Evolutionary conservation across 2,797 vertebrate species (phyloP).

Genomic region (Enteromius thamalakanensis): DNA sequence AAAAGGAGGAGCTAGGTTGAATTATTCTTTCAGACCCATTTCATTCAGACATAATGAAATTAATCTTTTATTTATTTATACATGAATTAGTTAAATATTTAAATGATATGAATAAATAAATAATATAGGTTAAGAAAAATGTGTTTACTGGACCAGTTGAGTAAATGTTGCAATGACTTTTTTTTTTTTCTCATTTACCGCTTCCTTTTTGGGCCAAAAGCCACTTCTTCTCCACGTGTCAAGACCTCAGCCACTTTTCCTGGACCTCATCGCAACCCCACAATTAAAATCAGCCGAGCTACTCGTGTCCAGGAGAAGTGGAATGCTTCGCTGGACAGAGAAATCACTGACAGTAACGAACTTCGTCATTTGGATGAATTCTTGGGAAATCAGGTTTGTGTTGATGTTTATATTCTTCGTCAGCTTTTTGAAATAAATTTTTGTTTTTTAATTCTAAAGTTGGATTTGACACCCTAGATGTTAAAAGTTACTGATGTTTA

Average conservation of each 20-base stretch:
- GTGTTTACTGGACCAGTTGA: not conserved
- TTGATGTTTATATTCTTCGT: not conserved
- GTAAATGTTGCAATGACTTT: not conserved
- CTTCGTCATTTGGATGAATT: constrained; percentile 93
- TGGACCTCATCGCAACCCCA: constrained; percentile 72
- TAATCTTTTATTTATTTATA: not conserved
- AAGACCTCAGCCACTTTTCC: constrained; percentile 53
- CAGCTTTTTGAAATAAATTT: not conserved
- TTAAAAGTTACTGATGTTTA: not conserved
- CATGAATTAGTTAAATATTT: not conserved
- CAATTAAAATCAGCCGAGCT: constrained; percentile 87
- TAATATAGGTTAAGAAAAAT: not conserved
- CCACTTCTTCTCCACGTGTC: constrained; percentile 52
- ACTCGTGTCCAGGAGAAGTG: constrained; percentile 78
- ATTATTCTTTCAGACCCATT: not conserved
- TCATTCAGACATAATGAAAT: not conserved
- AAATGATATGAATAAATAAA: not conserved
- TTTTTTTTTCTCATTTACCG: not conserved
- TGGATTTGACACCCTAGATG: not conserved
- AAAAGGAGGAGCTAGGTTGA: constrained; percentile 60
- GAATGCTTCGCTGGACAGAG: constrained; percentile 79
- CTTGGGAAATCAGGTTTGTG: constrained; percentile 88
- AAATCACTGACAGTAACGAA: constrained; percentile 88
- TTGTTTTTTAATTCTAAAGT: not conserved
- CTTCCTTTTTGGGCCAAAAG: constrained; percentile 50